Evolutionary conservation across 2,797 vertebrate genomes (phyloP), one percentile per base, ranked within the genome.

Genomic region (Esox lucius): DNA sequence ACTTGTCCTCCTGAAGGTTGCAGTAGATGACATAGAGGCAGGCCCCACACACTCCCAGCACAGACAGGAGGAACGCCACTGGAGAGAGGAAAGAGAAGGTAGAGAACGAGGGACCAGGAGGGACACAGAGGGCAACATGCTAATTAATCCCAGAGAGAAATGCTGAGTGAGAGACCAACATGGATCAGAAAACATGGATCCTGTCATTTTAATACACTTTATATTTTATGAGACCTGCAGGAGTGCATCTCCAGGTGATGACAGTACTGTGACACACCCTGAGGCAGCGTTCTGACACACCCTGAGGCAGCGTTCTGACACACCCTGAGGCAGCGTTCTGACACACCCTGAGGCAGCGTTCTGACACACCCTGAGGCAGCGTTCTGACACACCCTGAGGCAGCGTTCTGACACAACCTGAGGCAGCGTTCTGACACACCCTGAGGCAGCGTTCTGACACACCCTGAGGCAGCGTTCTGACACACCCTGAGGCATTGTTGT

Each of bases 21-120:
- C 75, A 73, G 15, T 75, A 19, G 46, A 87, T 81, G 49, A 87
- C 81, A 17, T 51, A 78, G 33, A 86, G 42, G 76, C 86, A 86
- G 17, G 71, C 61, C 2, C 68, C 78, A n/a, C 82, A 77, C 26
- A 87, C 79, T 11, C 26, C 70, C 35, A 87, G 35, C 1, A 73
- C 62, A 33, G 62, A 70, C 39, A 75, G 13, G 17, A 83, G 83
- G 70, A 83, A 51, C 17, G 77, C 13, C 16, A 75, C 81, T 83
- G 69, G 35, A 67, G 19, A 72, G 15, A 70, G 13, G 31, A 24
- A 62, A 11, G 11, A 39, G 15, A 48, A 19, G 42, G 31, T 16
- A 70, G n/a, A 62, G 39, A 28, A 19, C 2, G 24, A 70, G 48
- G 62, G 17, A 73, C 8, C 68, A 1, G 28, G 11, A 53, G 13